These are phyloP conservation scores for Phataginus tetradactyla DNA, from an alignment of 2,797 vertebrate genomes.

Conservation along the genomic window DNA sequence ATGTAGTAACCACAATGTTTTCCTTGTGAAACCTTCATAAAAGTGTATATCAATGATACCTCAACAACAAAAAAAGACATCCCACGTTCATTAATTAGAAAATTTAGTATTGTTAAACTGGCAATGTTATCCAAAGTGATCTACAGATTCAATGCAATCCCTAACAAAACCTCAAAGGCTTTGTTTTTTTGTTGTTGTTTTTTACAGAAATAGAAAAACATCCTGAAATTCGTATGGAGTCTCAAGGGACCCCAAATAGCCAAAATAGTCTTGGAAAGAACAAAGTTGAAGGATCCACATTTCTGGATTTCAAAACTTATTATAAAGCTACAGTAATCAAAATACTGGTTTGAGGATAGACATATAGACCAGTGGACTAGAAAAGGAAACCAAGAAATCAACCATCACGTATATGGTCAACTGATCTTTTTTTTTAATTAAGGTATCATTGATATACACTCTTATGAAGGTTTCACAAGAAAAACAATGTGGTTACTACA, in stretches of 20 bases:
- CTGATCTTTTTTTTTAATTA: too few relatives aligned
- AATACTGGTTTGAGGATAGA: not conserved
- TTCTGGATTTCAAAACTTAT: not conserved
- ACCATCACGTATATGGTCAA: rapidly evolving
- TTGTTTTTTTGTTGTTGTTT: not conserved
- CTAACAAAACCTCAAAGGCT: not conserved
- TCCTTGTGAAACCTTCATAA: too few relatives aligned
- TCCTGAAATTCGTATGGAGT: not conserved
- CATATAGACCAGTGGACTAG: not conserved
- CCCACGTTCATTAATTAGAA: too few relatives aligned
- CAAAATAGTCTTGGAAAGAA: not conserved
- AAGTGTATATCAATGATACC: too few relatives aligned
- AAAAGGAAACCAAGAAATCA: not conserved
- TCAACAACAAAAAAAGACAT: too few relatives aligned
- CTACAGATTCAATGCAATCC: not conserved
- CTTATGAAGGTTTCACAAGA: too few relatives aligned
- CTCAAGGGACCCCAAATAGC: not conserved
- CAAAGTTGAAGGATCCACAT: too few relatives aligned
- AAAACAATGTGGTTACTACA: too few relatives aligned
- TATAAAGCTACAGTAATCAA: not conserved
- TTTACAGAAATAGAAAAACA: not conserved
- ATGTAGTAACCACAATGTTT: too few relatives aligned
- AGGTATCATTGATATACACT: too few relatives aligned
- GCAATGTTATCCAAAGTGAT: too few relatives aligned
- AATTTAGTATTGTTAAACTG: rapidly evolving